A percentile compares a stretch with the other conserved stretches of the same genome.
phyloP scores from a whole-genome alignment of 2,113 vertebrate genomes.

The Taurulus bubalis region DNA sequence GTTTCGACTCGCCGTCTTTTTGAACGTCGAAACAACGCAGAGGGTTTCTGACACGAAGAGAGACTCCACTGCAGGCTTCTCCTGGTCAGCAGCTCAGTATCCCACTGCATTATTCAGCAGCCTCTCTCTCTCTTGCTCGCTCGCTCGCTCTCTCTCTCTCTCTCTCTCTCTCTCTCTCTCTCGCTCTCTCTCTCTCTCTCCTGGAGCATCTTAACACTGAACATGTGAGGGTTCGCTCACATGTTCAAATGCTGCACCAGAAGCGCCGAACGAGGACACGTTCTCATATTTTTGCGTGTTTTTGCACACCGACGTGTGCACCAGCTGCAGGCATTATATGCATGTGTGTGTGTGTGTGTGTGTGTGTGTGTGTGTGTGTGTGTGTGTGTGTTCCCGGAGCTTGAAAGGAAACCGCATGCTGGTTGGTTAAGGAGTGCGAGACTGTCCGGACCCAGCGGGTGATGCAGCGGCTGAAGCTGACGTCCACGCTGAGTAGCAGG shows the following conservation, averaged over 20 bases:
- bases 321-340: slow-evolving; percentile 6
- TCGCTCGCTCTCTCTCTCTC: slow-evolving; percentile 7
- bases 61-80: slow-evolving; percentile 44
- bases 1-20: no score
- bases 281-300: slow-evolving; percentile 8
- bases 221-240: not conserved
- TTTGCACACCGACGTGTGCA: slow-evolving; percentile 5
- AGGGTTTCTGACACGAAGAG: slow-evolving; percentile 25
- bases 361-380: slow-evolving; percentile 5
- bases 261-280: slow-evolving; percentile 15
- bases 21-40: no score
- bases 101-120: slow-evolving; percentile 69
- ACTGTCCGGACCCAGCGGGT: slow-evolving; percentile 30
- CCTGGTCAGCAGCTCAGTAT: slow-evolving; percentile 50
- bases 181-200: slow-evolving; percentile 1
- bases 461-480: slow-evolving; percentile 33
- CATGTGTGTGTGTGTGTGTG: slow-evolving; percentile 1
- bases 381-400: not conserved
- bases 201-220: slow-evolving; percentile 1
- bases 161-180: slow-evolving; percentile 1
- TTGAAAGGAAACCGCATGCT: no score
- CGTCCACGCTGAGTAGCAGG: slow-evolving; percentile 5
- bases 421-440: slow-evolving; percentile 9
- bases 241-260: slow-evolving; percentile 36
- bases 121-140: slow-evolving; percentile 15